A percentile compares a stretch with the other conserved stretches of the same genome.
Conservation (phyloP, 2,113 vertebrate genomes). For the Eupsittula cactorum region DNA sequence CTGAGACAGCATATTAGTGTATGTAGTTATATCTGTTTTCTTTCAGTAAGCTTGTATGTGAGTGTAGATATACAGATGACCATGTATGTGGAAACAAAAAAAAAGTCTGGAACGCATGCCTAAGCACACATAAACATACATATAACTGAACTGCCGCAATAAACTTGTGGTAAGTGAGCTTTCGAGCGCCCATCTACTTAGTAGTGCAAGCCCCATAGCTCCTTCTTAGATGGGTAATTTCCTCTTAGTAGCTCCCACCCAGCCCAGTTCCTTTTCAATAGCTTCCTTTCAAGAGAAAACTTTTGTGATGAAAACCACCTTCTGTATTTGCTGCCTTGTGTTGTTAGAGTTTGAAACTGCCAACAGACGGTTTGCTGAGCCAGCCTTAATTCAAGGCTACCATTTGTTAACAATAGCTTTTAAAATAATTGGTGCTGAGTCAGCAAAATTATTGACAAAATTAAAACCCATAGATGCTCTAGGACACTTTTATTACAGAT, state of each 20-base stretch:
- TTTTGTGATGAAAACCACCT: constrained; percentile 37
- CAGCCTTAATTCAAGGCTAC: background rate
- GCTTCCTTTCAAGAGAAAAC: constrained; percentile 3
- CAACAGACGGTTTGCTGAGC: constrained; percentile 31
- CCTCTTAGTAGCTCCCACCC: background rate
- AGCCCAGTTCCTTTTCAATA: background rate
- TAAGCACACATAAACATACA: background rate
- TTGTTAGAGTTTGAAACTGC: background rate
- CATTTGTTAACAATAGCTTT: background rate
- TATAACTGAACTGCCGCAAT: background rate
- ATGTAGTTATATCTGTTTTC: background rate
- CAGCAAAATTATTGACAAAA: constrained; percentile 31
- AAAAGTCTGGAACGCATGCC: background rate
- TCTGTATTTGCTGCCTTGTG: background rate
- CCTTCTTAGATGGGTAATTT: background rate
- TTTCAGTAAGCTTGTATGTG: background rate
- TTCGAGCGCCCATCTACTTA: background rate
- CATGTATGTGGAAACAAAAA: background rate
- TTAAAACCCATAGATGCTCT: background rate
- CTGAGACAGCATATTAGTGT: background rate
- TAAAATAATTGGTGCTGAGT: constrained; percentile 36
- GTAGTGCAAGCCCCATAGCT: background rate
- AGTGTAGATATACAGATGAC: accelerated
- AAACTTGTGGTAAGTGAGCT: background rate
- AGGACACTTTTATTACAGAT: constrained; percentile 17